Evolutionary conservation across 2,113 vertebrate species (phyloP).

Genomic region (Phaetusa simplex): DNA sequence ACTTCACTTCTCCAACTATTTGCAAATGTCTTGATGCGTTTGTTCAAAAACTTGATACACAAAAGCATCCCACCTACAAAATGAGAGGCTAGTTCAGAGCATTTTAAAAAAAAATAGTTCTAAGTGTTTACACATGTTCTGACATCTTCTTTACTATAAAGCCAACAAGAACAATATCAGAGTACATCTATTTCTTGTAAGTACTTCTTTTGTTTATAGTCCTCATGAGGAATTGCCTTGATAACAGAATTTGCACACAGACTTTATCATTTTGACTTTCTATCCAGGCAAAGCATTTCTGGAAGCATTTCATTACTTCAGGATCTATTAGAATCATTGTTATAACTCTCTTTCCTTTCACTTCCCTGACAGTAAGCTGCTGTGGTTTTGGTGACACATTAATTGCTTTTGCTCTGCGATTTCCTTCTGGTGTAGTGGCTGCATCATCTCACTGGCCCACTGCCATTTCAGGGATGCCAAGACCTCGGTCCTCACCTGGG

Average conservation of each 20-base stretch:
- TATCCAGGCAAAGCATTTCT: not conserved
- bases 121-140: not conserved
- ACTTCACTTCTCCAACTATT: not conserved
- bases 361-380: not conserved
- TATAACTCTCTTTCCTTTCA: not conserved
- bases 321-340: not conserved
- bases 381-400: not conserved
- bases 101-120: not conserved
- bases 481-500: not conserved
- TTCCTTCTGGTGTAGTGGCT: not conserved
- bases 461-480: not conserved
- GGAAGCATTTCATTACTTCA: conserved; percentile 39
- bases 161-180: not conserved
- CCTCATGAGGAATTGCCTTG: not conserved
- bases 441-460: not conserved
- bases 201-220: not conserved
- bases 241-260: not conserved
- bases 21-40: not conserved
- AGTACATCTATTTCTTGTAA: not conserved
- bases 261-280: not conserved
- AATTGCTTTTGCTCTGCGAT: not conserved
- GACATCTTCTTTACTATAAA: not conserved
- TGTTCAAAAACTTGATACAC: not conserved
- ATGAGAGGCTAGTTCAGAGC: not conserved
- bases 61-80: not conserved